These are phyloP conservation scores for Periparus ater DNA, from an alignment of 2,797 vertebrate species.

Conservation along the genomic window DNA sequence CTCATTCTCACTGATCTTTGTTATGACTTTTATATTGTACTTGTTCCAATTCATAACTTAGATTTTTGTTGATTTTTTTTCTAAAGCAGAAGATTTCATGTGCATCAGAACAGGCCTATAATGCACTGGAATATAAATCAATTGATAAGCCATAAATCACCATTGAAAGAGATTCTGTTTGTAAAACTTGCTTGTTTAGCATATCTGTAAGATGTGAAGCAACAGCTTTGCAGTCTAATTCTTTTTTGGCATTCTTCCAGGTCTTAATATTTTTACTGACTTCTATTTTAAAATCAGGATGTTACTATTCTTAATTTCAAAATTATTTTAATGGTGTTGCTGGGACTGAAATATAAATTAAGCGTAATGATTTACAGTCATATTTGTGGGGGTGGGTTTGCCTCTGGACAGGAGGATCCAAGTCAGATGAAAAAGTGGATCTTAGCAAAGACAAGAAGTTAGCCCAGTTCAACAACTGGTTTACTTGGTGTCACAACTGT, in stretches of 20 bases:
- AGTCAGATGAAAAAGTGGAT: slow-evolving; percentile 96
- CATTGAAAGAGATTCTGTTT: neutral
- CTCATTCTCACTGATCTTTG: neutral
- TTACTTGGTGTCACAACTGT: slow-evolving; percentile 99
- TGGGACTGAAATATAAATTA: neutral
- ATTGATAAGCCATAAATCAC: neutral
- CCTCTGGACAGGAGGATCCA: slow-evolving; percentile 84
- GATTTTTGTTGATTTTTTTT: neutral
- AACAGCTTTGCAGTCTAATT: neutral
- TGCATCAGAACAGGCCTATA: neutral
- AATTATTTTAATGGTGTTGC: neutral
- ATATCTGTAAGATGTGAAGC: neutral
- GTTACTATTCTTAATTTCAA: neutral
- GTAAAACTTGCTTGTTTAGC: neutral
- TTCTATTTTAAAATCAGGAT: neutral
- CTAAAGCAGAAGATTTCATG: neutral
- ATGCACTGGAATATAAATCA: neutral
- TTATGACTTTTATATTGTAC: neutral
- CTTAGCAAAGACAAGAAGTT: slow-evolving; percentile 97
- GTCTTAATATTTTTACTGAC: neutral
- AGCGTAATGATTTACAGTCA: neutral
- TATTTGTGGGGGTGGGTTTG: neutral
- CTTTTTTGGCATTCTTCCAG: neutral
- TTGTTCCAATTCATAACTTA: neutral
- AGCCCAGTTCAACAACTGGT: slow-evolving; percentile 99